Base-by-base conservation (phyloP, 2,113 vertebrate genomes). In the Carettochelys insculpta region DNA sequence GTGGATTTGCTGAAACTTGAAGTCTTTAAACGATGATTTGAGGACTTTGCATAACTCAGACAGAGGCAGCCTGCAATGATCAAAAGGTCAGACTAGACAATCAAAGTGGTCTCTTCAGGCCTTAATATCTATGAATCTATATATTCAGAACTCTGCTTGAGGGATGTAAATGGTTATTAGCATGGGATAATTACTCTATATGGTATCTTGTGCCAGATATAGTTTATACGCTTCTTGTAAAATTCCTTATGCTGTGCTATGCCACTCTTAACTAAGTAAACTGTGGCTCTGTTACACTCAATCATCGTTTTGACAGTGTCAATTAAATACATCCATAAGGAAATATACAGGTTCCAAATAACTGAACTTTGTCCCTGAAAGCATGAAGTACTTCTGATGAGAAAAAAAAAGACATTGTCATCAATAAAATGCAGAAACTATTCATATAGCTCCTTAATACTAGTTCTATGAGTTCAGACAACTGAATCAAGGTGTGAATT, bases 251-350 rank as follows among this genome's bases (percentile, higher is more conserved):
- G 41, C 25, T 45, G 41, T 24, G 71, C 41, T 75, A 75, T 45
- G 43, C 13, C 41, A 8, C 27, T 75, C 12, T 27, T 75, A 45
- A 75, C 71, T 45, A 13, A 43, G 41, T 41, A 79, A 83, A 31
- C 54, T 29, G 17, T 2, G 16, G 47, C 22, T 56, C 9, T 25
- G 7, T 5, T 79, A 48, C 92, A 76, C 4, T 34, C 16, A n/a
- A 87, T 54, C 0, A 0, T 0, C 53, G 4, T 12, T 54, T 45
- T 75, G 12, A 75, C 24, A 43, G 43, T 75, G 24, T 41, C 71
- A 45, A 6, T 45, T 75, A 75, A 75, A 43, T 75, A 75, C 71
- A 43, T 75, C 71, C 41, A 41, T 8, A 75, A 45, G 71, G 41
- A 45, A 73, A 75, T 27, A 6, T 3, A 45, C 24, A 45, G 41